phyloP scores from a whole-genome alignment of 2,113 vertebrate genomes.

The Ivindomyrus marchei region DNA sequence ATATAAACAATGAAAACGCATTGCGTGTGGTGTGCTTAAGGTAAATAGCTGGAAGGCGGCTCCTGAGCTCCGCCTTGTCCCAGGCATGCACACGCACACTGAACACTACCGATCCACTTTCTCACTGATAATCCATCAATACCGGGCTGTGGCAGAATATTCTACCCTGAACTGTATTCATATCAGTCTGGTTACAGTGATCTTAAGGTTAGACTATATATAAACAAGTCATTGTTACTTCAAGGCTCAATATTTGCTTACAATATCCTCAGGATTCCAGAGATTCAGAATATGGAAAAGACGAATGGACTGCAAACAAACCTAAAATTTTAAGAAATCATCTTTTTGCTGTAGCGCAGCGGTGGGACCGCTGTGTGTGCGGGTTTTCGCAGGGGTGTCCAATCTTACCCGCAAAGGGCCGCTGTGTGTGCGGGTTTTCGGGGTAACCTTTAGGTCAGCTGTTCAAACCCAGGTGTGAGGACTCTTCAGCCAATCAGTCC shows the following conservation, averaged over 20 bases:
- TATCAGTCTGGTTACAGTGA: neutral
- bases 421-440: too few relatives aligned
- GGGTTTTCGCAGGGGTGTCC: too few relatives aligned
- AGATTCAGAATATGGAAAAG: neutral
- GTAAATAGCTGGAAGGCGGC: neutral
- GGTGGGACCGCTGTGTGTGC: too few relatives aligned
- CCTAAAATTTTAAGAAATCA: neutral
- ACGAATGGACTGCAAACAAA: neutral
- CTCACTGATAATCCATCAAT: neutral
- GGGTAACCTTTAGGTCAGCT: too few relatives aligned
- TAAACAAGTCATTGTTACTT: neutral
- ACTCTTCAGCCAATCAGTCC: too few relatives aligned
- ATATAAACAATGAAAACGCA: neutral
- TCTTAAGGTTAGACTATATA: neutral
- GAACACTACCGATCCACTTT: neutral
- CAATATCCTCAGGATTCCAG: neutral
- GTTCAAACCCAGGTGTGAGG: too few relatives aligned
- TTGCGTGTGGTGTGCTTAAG: neutral
- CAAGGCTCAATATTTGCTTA: neutral
- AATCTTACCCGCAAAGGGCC: too few relatives aligned
- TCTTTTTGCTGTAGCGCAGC: neutral
- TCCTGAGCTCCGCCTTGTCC: neutral
- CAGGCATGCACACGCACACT: neutral
- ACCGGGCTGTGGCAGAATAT: too few relatives aligned
- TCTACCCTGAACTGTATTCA: neutral